These are phyloP conservation scores for Drosophila pruinosa DNA, from an alignment of 1,140 invertebrate species.

Conservation along the genomic window DNA sequence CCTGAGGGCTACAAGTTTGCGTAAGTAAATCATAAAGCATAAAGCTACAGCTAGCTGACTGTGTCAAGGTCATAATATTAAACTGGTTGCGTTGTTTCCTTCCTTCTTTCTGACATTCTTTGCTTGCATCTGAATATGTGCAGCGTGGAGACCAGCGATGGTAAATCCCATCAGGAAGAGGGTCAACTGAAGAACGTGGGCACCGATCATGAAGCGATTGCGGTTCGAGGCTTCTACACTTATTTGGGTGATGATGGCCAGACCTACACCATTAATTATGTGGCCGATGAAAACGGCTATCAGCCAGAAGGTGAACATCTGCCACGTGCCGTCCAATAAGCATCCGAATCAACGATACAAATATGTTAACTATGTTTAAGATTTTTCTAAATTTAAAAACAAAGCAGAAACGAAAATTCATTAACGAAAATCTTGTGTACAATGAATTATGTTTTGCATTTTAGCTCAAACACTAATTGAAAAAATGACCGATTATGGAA, in stretches of 20 bases:
- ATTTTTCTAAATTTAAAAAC: conserved; percentile 5
- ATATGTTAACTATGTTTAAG: conserved; percentile 74
- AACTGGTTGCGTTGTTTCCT: conserved; percentile 37
- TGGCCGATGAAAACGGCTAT: conserved; percentile 91
- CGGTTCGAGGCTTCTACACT: conserved; percentile 85
- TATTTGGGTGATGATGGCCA: conserved; percentile 88
- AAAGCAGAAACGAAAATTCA: background rate
- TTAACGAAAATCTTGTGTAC: background rate
- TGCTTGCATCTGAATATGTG: background rate
- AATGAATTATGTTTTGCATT: no score
- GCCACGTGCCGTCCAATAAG: conserved; percentile 63
- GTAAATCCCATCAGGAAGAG: conserved; percentile 86
- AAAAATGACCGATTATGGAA: no score
- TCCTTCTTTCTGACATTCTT: conserved; percentile 1
- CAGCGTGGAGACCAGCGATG: conserved; percentile 88
- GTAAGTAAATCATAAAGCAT: conserved; percentile 43
- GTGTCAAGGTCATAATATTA: conserved; percentile 58
- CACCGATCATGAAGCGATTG: conserved; percentile 80
- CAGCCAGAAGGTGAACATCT: conserved; percentile 86
- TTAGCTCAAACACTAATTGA: no score
- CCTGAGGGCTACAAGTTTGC: conserved; percentile 67
- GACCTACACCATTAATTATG: conserved; percentile 87
- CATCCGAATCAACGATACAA: background rate
- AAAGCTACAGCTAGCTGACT: conserved; percentile 7
- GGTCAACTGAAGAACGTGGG: conserved; percentile 85